Base-by-base conservation (phyloP, 2,797 vertebrate species). In the Ibycter americanus region DNA sequence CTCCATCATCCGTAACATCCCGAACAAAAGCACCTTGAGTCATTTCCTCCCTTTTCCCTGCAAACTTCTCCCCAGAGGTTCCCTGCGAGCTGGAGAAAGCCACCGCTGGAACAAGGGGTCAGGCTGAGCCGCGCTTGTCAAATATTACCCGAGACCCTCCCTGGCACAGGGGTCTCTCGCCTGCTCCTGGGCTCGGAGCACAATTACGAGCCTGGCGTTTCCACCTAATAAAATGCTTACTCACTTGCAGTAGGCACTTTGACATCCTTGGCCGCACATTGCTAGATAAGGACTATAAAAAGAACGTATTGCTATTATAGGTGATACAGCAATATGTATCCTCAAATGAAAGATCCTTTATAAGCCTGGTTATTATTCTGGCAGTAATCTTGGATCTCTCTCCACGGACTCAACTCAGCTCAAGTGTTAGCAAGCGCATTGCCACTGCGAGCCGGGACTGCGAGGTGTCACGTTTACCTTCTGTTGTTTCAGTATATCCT, bases 221-320 rank as follows among this genome's bases (percentile, higher is more conserved):
- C 89, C 91, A 93, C 83, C 93, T 93, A 96, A 94, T 90, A 96
- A 95, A 96, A 97, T 31, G 78, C 92, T 96, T 95, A 95, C 93
- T 96, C 96, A 97, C 93, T 93, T 4, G 92, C 95, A 89, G 92
- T 17, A 74, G 95, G 82, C 89, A 68, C 82, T 94, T 90, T 91
- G 96, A 97, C 97, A 97, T 81, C 96, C 71, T 94, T 66, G 96
- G 97, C 97, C 84, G 32, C 96, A 91, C 97, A 25, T 40, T 89
- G 29, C 95, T 65, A 87, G 97, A 83, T 95, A 92, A 93, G 90
- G 91, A 89, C 87, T 90, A 82, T 92, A 90, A 96, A 95, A 92
- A 88, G 82, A 72, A 73, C 0, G 20, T 27, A 29, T 42, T 63
- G 95, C 93, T 92, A 19, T 74, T 81, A 52, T 8, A 88, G 89